phyloP scores from a whole-genome alignment of 1,140 invertebrate genomes.

The Dinothrombium tinctorium region DNA sequence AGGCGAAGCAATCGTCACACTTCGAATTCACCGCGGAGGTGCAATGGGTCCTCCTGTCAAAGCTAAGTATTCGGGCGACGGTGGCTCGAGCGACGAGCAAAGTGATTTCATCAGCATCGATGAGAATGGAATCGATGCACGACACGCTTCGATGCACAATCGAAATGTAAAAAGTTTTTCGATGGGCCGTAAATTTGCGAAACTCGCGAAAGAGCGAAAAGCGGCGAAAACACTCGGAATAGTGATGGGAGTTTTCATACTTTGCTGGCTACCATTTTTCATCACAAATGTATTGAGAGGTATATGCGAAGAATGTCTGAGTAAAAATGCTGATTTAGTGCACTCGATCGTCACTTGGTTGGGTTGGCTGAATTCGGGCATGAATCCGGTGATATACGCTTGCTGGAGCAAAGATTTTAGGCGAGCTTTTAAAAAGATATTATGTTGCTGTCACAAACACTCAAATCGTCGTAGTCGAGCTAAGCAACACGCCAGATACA shows the following conservation, averaged over 20 bases:
- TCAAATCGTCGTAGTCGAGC: no score
- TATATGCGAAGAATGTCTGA: constrained; percentile 59
- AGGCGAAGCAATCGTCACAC: constrained; percentile 24
- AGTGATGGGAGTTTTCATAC: constrained; percentile 79
- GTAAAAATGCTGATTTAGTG: constrained; percentile 64
- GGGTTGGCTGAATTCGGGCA: constrained; percentile 93
- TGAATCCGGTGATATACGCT: constrained; percentile 93
- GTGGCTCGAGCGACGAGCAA: neutral
- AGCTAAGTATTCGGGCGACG: no score
- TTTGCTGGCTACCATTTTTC: constrained; percentile 93
- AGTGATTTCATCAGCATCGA: neutral
- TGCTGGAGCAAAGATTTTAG: constrained; percentile 88
- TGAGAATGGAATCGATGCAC: neutral
- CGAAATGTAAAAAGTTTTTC: constrained; percentile 47
- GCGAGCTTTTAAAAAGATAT: constrained; percentile 28
- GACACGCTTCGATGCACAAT: neutral
- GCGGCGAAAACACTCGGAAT: constrained; percentile 33
- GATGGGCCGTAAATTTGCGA: constrained; percentile 61
- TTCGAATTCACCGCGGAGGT: constrained; percentile 57
- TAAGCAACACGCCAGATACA: no score
- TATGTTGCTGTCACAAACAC: constrained; percentile 16
- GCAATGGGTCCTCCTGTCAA: no score
- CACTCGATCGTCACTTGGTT: constrained; percentile 89
- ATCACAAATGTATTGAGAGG: constrained; percentile 79
- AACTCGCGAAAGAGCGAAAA: constrained; percentile 33